A percentile compares a stretch with the other conserved stretches of the same genome.
Conservation (phyloP, 2,797 vertebrate genomes). For the Melanotaenia pygmaea region DNA sequence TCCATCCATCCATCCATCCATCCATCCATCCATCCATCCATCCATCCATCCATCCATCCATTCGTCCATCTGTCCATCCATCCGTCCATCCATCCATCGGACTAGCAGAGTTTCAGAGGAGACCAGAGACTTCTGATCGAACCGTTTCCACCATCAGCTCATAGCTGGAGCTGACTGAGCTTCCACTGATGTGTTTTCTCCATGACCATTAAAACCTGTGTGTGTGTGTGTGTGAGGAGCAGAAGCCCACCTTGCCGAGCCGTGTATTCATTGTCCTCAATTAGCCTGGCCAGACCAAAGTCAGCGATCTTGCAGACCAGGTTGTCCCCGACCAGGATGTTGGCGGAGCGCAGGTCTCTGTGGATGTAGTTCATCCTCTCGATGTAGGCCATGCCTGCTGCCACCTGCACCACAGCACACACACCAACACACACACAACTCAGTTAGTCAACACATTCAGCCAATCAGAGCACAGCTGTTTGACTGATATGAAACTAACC, state of each 20-base stretch:
- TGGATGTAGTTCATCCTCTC: constrained; percentile 99
- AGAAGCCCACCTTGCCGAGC: constrained; percentile 90
- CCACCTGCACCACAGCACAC: constrained; percentile 81
- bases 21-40: too few relatives aligned
- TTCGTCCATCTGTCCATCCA: too few relatives aligned
- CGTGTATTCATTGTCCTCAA: constrained; percentile 97
- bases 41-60: too few relatives aligned
- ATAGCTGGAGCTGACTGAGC: too few relatives aligned
- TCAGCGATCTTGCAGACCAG: constrained; percentile 97
- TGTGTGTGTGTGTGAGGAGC: too few relatives aligned
- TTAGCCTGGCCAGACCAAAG: constrained; percentile 94
- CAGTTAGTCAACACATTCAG: too few relatives aligned
- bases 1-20: too few relatives aligned
- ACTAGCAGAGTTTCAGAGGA: background rate
- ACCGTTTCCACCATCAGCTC: background rate
- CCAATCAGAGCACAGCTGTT: too few relatives aligned
- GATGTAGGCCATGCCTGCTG: constrained; percentile 97
- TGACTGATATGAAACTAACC: too few relatives aligned
- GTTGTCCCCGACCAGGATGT: constrained; percentile 95
- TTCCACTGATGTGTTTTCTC: too few relatives aligned
- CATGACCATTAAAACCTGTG: too few relatives aligned
- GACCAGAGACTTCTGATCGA: background rate
- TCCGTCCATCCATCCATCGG: too few relatives aligned
- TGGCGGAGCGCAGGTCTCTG: constrained; percentile 94
- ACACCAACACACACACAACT: background rate